phyloP scores from a whole-genome alignment of 1,140 invertebrate species.

The Homarus americanus region DNA sequence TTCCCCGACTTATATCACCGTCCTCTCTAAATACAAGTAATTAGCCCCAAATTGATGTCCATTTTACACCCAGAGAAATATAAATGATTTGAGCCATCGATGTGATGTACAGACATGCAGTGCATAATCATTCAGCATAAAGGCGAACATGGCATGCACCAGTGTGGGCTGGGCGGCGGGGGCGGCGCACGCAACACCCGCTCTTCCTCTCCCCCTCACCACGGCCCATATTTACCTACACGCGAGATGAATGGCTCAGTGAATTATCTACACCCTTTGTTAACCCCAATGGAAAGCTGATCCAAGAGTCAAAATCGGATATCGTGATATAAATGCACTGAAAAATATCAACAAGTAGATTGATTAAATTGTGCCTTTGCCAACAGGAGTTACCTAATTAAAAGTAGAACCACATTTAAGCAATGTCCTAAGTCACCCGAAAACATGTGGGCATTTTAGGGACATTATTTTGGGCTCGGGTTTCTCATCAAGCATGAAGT shows the following conservation, averaged over 20 bases:
- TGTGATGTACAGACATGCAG: slow-evolving; percentile 67
- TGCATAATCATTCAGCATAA: slow-evolving; percentile 68
- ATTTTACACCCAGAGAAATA: slow-evolving; percentile 51
- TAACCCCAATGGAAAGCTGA: slow-evolving; percentile 64
- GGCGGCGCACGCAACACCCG: slow-evolving; percentile 34
- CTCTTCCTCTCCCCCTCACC: not conserved
- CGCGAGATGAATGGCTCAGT: slow-evolving; percentile 44
- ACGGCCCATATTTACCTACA: slow-evolving; percentile 17
- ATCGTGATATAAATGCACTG: slow-evolving; percentile 57
- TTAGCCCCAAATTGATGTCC: slow-evolving; percentile 4
- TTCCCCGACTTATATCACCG: slow-evolving; percentile 23
- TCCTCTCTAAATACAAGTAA: slow-evolving; percentile 1
- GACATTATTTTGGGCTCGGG: slow-evolving; percentile 45
- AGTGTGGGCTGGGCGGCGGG: slow-evolving; percentile 2
- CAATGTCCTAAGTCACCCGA: not conserved
- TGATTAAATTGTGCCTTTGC: slow-evolving; percentile 69
- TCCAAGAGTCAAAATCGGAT: slow-evolving; percentile 64
- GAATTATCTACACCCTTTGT: slow-evolving; percentile 68
- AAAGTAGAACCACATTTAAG: not conserved
- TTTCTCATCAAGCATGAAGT: slow-evolving; percentile 67
- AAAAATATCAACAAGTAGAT: slow-evolving; percentile 73
- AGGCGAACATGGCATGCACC: slow-evolving; percentile 64
- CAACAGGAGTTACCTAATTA: slow-evolving; percentile 40
- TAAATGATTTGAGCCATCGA: slow-evolving; percentile 53
- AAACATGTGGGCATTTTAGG: slow-evolving; percentile 14